Evolutionary conservation across 2,888 invertebrate genomes (phyloP).

Genomic region (Pilophorus perplexus): DNA sequence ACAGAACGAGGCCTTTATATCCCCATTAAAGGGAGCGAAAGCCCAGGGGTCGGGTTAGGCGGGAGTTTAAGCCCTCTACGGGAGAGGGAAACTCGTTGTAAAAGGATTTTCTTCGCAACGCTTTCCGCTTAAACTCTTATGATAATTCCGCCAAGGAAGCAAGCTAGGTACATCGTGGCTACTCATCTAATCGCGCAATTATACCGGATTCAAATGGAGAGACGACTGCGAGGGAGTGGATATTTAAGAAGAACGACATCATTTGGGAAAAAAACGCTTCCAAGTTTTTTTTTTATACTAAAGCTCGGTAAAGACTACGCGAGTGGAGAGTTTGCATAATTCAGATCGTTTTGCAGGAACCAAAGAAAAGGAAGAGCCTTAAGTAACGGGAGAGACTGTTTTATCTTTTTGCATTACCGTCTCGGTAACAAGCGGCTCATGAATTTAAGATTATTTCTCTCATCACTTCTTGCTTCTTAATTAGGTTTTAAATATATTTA

Average conservation of each 20-base stretch:
- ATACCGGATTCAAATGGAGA: conserved; percentile 2
- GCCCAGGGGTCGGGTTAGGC: conserved; percentile 7
- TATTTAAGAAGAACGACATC: not conserved
- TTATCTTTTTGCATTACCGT: not conserved
- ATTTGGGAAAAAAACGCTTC: not conserved
- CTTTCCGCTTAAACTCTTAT: not conserved
- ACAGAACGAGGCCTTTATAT: conserved; percentile 8
- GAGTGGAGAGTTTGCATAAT: conserved; percentile 10
- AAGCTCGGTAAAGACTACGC: too few species aligned
- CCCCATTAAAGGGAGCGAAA: conserved; percentile 9
- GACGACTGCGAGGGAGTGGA: not conserved
- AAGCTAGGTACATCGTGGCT: not conserved
- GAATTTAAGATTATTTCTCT: not conserved
- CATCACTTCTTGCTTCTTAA: too few species aligned
- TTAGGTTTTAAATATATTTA: too few species aligned
- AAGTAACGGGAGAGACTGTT: not conserved
- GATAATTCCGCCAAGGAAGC: conserved; percentile 8
- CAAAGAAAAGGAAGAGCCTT: conserved; percentile 3
- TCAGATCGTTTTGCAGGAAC: conserved; percentile 20
- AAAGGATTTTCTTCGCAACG: conserved; percentile 16
- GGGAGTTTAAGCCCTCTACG: not conserved
- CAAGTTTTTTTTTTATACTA: too few species aligned
- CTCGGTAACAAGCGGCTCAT: not conserved
- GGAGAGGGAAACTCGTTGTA: not conserved
- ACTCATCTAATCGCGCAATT: conserved; percentile 16